Evolutionary conservation across 1,140 invertebrate species (phyloP), one percentile per base, ranked within the genome.

Genomic region (Dinoponera quadriceps): DNA sequence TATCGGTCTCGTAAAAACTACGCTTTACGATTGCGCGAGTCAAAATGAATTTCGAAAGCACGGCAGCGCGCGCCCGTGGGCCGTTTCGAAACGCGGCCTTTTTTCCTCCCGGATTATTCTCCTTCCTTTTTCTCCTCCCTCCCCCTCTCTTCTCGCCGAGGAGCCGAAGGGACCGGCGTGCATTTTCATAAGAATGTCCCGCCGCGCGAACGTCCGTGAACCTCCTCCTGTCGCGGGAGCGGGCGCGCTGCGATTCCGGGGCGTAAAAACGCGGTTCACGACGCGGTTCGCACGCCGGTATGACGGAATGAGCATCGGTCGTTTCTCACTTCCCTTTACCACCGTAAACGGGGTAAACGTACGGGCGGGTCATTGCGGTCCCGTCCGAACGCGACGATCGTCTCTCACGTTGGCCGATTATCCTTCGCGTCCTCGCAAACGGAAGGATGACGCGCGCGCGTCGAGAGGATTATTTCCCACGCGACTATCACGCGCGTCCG

Each of bases 141-240:
- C n/a, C n/a, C n/a, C n/a, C n/a, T 33, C n/a, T 29, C 48, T 57
- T 44, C 22, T 29, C 48, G 3, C n/a, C 29, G 27, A 49, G 65
- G n/a, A 51, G 3, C 14, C 29, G n/a, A 49, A 77, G 27, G 51
- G 63, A 60, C 20, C 59, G 20, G 59, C 38, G 25, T 38, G 51
- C 25, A 88, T 91, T 91, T 90, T 91, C 85, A 89, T 90, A 87
- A 86, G 87, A 91, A 91, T 89, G 82, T 75, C 80, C 68, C 44
- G n/a, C 48, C 72, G 60, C 72, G 60, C 25, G 60, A 81, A 81
- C 80, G 80, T 81, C 84, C 88, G 77, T 90, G 82, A 87, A 88
- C 78, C 63, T 69, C 51, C 69, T 60, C 22, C 65, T 59, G 33
- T 18, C 33, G 33, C 65, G 14, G 11, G 22, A 69, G 51, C 22